Evolutionary conservation across 2,888 invertebrate species (phyloP).

Genomic region (Leptinotarsa haldemani): DNA sequence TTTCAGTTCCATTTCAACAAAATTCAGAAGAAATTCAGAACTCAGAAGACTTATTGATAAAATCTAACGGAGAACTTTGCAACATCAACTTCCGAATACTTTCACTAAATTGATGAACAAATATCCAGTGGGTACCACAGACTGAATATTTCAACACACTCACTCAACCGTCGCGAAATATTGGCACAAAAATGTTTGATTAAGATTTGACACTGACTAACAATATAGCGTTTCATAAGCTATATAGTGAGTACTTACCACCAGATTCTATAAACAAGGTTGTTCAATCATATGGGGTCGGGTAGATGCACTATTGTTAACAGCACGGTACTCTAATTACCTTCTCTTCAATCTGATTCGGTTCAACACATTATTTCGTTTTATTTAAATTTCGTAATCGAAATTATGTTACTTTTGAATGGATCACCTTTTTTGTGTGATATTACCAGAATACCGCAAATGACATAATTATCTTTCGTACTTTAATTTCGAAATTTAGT

Average conservation of each 20-base stretch:
- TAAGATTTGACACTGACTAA: neutral
- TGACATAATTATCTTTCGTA: too few relatives aligned
- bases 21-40: neutral
- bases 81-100: neutral
- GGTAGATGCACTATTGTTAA: neutral
- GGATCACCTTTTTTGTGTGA: too few relatives aligned
- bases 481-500: too few relatives aligned
- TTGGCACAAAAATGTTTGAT: neutral
- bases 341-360: too few relatives aligned
- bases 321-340: too few relatives aligned
- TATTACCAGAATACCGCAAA: too few relatives aligned
- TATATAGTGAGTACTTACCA: constrained; percentile 2
- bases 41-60: neutral
- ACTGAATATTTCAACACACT: constrained; percentile 1
- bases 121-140: neutral
- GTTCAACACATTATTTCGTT: too few relatives aligned
- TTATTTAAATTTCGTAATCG: too few relatives aligned
- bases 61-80: neutral
- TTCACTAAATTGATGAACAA: neutral
- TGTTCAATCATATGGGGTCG: neutral
- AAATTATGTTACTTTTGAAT: too few relatives aligned
- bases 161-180: neutral
- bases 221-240: neutral
- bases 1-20: neutral
- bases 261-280: neutral